Conservation (phyloP, 2,888 invertebrate genomes). For the Pristionchus japonicus region DNA sequence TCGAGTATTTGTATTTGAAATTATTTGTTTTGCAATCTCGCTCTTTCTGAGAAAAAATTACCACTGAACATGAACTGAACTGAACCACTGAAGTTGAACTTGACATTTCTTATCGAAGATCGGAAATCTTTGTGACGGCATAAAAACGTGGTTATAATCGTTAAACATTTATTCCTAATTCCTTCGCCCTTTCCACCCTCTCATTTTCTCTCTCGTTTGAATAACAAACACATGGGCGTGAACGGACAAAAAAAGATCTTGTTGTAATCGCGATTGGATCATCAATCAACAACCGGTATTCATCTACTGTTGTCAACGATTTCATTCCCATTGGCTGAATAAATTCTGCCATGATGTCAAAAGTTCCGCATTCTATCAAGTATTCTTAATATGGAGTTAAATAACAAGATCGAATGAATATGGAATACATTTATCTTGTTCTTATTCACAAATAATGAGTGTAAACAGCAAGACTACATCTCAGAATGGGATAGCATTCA, state of each 20-base stretch:
- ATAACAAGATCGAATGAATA: not conserved
- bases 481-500: constrained; percentile 31
- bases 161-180: too few species aligned
- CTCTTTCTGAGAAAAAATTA: too few species aligned
- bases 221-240: not conserved
- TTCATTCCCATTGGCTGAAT: not conserved
- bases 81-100: too few species aligned
- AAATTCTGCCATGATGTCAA: not conserved
- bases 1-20: too few species aligned
- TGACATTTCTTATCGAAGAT: too few species aligned
- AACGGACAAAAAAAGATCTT: not conserved
- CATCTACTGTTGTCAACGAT: not conserved
- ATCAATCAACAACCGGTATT: not conserved
- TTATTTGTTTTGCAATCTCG: too few species aligned
- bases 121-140: too few species aligned
- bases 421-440: not conserved
- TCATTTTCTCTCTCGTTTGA: not conserved
- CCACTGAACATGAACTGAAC: too few species aligned
- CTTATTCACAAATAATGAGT: not conserved
- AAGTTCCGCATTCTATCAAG: not conserved
- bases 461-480: not conserved
- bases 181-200: too few species aligned
- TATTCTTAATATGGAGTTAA: not conserved
- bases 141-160: too few species aligned
- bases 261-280: not conserved